phyloP scores from a whole-genome alignment of 2,797 vertebrate genomes.

The Arrhamphus sclerolepis region DNA sequence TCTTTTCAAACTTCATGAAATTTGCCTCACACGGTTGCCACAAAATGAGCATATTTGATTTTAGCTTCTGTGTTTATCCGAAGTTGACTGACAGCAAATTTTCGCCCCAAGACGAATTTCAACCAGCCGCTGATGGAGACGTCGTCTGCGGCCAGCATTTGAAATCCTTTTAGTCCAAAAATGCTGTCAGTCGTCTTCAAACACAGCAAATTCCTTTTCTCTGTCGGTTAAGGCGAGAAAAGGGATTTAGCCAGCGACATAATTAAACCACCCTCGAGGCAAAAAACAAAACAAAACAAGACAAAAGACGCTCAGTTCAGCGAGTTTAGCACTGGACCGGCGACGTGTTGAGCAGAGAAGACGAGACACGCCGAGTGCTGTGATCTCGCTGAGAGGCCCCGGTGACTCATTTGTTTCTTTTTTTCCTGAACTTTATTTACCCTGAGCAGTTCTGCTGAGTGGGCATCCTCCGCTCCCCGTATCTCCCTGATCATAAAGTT shows the following conservation, averaged over 20 bases:
- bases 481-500: conserved; percentile 22
- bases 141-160: not conserved
- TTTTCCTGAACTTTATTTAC: conserved; percentile 31
- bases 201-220: conserved; percentile 2
- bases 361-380: conserved; percentile 1
- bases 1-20: too few species aligned
- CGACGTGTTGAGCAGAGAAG: conserved; percentile 9
- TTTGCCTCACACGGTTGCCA: too few species aligned
- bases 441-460: conserved; percentile 23
- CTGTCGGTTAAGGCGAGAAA: conserved; percentile 23
- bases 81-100: too few species aligned
- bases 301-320: conserved; percentile 24
- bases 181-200: conserved; percentile 12
- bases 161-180: conserved; percentile 8
- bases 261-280: conserved; percentile 18
- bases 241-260: conserved; percentile 20
- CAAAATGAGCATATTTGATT: too few species aligned
- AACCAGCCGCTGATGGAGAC: conserved; percentile 11
- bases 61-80: too few species aligned
- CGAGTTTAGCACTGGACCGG: conserved; percentile 22
- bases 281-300: not conserved
- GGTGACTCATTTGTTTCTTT: conserved; percentile 17
- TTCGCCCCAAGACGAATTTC: not conserved
- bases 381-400: conserved; percentile 26
- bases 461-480: conserved; percentile 5